Base-by-base conservation (phyloP, 1,140 invertebrate genomes). In the Delia radicum region DNA sequence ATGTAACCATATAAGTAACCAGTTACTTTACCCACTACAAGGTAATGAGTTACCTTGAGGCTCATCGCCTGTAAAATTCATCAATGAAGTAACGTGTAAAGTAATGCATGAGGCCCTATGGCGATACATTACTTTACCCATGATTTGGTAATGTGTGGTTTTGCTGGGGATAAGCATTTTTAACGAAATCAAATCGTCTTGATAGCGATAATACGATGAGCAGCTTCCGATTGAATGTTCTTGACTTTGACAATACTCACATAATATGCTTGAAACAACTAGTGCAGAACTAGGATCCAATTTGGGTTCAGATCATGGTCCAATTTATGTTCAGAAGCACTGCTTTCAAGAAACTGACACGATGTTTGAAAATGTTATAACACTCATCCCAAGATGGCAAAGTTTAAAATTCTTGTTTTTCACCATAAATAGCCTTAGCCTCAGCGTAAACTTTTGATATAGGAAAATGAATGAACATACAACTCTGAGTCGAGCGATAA, bases 341-440 rank as follows among this genome's bases (percentile, higher is more conserved):
- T 21, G 12, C 72, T 55, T 73, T 73, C 72, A 2, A 73, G 27
- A 55, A 55, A 73, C 18, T 73, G 72, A 10, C 72, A 73, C 46
- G 72, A 29, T 26, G 72, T 55, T 27, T 73, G 55, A 73, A 55
- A 27, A 55, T 48, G 18, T 12, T 7, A 73, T 73, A 73, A n/a
- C 72, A 73, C 26, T 55, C 6, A 28, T 73, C 72, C 72, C 72
- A 73, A 15, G 72, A 73, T 18, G 72, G 72, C 72, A 73, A 15
- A 26, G 31, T 26, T 27, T 29, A 27, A 31, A 55, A 73, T 4
- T 73, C 72, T 55, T 73, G 72, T 55, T 73, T 73, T 48, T 73
- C 72, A n/a, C 61, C 72, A 29, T 73, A 55, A 28, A 8, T 18
- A 7, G 24, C 15, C 15, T 73, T 73, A 55, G 72, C 24, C 2